Base-by-base conservation (phyloP, 2,113 vertebrate species). In the Triplophysa dalaica region DNA sequence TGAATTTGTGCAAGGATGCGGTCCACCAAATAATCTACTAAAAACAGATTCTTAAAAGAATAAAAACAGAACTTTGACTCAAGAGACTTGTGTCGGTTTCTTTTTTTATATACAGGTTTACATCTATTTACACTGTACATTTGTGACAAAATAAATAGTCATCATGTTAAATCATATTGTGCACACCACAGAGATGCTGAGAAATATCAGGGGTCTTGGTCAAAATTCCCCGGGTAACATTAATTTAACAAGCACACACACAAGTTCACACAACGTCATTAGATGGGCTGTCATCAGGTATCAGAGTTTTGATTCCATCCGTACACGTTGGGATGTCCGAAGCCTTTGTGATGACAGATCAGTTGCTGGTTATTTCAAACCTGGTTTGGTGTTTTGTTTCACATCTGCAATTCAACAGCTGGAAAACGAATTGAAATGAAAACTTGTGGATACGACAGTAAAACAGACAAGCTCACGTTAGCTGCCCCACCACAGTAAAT, bases 111-210 rank as follows among this genome's bases (percentile, higher is more conserved):
- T 92, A 91, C 86, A 92, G 89, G 91, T 92, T 88, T 92, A 91
- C 91, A 84, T 83, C 56, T 92, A 91, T 92, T 80, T 92, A 93
- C 91, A 92, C 91, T 93, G 90, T 93, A 93, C 91, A 93, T 77
- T 80, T 88, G 69, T 87, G 90, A 73, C 90, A 91, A 91, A 92
- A 92, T 90, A 91, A 91, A 89, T 82, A 82, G 83, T 73, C 45
- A 74, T 58, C 50, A 86, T 80, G 84, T 91, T 86, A 91, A 92
- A 87, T 85, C 86, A 91, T 86, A 90, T 90, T 90, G 89, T 90
- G 89, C 90, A 91, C 89, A 85, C 87, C 88, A 91, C 86, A 48
- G 86, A 84, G 76, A 85, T 65, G 83, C 81, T 86, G 85, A 82
- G 82, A 88, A 81, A 81, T 70, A 66, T 48, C 60, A 70, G 81